These are phyloP conservation scores for Pteromalus puparum DNA, from an alignment of 1,140 invertebrate species.

Conservation along the genomic window DNA sequence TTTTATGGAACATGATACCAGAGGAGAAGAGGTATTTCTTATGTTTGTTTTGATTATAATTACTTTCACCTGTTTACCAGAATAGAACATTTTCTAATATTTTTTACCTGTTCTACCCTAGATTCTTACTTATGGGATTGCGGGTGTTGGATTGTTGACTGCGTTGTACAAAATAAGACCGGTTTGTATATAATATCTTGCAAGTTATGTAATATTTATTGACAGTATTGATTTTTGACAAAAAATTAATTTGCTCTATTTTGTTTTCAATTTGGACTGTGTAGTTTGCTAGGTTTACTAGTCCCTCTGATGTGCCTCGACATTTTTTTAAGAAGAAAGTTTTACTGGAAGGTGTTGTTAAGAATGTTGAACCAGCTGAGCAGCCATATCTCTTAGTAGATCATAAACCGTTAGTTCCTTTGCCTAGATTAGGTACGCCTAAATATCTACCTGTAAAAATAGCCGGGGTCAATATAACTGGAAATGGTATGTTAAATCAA, in stretches of 20 bases:
- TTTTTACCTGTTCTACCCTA: slow-evolving; percentile 60
- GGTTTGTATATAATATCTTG: slow-evolving; percentile 66
- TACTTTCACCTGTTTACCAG: neutral
- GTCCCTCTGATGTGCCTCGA: slow-evolving; percentile 72
- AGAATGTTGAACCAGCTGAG: slow-evolving; percentile 71
- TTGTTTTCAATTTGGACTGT: slow-evolving; percentile 33
- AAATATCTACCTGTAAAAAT: slow-evolving; percentile 75
- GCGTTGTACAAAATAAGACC: slow-evolving; percentile 75
- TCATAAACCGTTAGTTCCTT: slow-evolving; percentile 73
- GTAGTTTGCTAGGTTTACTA: slow-evolving; percentile 74
- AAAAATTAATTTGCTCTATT: slow-evolving; percentile 8
- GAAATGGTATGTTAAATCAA: slow-evolving; percentile 67
- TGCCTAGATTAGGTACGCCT: slow-evolving; percentile 65
- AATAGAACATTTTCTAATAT: slow-evolving; percentile 36
- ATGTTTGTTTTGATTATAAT: slow-evolving; percentile 39
- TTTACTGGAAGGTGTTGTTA: slow-evolving; percentile 71
- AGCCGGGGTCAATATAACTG: slow-evolving; percentile 72
- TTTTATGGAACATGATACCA: slow-evolving; percentile 71
- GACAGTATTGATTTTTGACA: neutral
- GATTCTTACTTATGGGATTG: slow-evolving; percentile 75
- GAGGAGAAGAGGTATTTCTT: slow-evolving; percentile 69
- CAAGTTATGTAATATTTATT: slow-evolving; percentile 38
- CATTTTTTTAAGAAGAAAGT: slow-evolving; percentile 71
- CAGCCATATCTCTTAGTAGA: slow-evolving; percentile 73
- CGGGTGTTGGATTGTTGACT: slow-evolving; percentile 71